A percentile compares a stretch with the other conserved stretches of the same genome.
Conservation (phyloP, 1,140 invertebrate genomes). For the Agraylea sexmaculata region DNA sequence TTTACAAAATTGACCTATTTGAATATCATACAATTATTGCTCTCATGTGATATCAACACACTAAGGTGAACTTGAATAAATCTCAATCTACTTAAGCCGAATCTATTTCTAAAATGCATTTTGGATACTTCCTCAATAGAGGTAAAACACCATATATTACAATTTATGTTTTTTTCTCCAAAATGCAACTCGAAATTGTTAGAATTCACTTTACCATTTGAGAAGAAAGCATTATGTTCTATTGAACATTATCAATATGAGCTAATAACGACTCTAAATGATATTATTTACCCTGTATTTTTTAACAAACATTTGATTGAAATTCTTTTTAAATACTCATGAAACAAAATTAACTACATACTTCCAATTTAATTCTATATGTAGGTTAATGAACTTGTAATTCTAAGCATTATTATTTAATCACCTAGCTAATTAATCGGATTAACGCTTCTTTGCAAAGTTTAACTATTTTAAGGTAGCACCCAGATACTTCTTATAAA, state of each 20-base stretch:
- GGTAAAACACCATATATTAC: too few relatives aligned
- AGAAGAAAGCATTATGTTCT: slow-evolving; percentile 20
- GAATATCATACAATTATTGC: too few relatives aligned
- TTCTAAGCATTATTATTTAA: too few relatives aligned
- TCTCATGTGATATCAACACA: too few relatives aligned
- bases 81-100: too few relatives aligned
- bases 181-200: slow-evolving; percentile 20
- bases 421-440: too few relatives aligned
- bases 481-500: slow-evolving; percentile 16
- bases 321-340: not conserved
- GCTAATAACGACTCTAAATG: slow-evolving; percentile 10
- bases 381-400: slow-evolving; percentile 3
- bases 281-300: slow-evolving; percentile 10
- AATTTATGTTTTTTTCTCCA: too few relatives aligned
- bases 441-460: too few relatives aligned
- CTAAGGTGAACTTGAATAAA: too few relatives aligned
- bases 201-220: slow-evolving; percentile 23
- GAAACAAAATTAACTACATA: not conserved
- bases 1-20: too few relatives aligned
- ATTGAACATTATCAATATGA: slow-evolving; percentile 14
- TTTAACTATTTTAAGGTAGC: slow-evolving; percentile 17
- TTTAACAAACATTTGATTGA: slow-evolving; percentile 2
- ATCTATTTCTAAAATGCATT: too few relatives aligned
- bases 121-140: too few relatives aligned
- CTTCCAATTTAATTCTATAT: slow-evolving; percentile 3